These are phyloP conservation scores for Lasiurus cinereus DNA, from an alignment of 2,113 vertebrate genomes.

Conservation along the genomic window DNA sequence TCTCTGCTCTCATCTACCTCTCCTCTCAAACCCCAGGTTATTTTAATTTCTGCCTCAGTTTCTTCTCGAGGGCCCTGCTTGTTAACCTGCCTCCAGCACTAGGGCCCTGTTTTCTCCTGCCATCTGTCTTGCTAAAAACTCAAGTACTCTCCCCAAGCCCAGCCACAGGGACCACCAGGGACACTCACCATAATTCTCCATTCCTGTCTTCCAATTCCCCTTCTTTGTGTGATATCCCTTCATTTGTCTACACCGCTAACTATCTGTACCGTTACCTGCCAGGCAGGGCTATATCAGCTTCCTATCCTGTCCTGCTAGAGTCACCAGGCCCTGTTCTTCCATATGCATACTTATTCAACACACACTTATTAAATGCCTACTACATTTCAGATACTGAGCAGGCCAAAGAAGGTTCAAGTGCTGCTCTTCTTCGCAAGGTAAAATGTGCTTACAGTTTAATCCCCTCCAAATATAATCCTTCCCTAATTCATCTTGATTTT, in stretches of 20 bases:
- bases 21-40: not conserved
- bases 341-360: not conserved
- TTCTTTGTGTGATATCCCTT: not conserved
- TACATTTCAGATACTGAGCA: not conserved
- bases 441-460: not conserved
- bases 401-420: not conserved
- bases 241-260: not conserved
- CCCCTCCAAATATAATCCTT: not conserved
- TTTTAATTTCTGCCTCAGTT: not conserved
- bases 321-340: not conserved
- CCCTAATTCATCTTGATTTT: not conserved
- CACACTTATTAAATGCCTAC: not conserved
- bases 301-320: not conserved
- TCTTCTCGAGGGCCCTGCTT: not conserved
- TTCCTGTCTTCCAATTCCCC: not conserved
- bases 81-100: not conserved
- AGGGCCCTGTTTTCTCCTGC: not conserved
- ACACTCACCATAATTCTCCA: fast-evolving
- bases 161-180: not conserved
- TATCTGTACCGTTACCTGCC: not conserved
- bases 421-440: not conserved
- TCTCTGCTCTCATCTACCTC: not conserved
- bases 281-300: not conserved
- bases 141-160: not conserved
- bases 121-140: not conserved